These are phyloP conservation scores for Ophion costatus DNA, from an alignment of 2,888 invertebrate genomes.

Conservation along the genomic window DNA sequence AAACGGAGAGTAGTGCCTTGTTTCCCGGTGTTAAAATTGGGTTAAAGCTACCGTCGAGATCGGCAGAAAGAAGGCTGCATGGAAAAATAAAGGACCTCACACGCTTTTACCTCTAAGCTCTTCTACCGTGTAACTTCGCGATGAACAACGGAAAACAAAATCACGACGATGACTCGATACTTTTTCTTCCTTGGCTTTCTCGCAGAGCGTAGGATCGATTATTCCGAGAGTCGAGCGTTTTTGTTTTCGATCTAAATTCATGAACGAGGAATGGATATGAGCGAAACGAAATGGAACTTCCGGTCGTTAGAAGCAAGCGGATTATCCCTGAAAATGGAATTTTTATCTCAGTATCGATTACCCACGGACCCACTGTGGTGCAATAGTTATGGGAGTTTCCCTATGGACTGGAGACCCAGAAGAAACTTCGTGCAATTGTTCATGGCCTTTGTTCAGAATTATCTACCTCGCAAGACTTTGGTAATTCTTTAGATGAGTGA, in stretches of 20 bases:
- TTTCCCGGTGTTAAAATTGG: conserved; percentile 62
- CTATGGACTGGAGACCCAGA: not conserved
- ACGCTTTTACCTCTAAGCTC: conserved; percentile 17
- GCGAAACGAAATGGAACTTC: conserved; percentile 10
- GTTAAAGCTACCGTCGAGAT: conserved; percentile 48
- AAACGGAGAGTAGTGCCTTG: conserved; percentile 51
- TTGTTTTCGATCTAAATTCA: conserved; percentile 33
- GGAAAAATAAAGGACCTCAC: conserved; percentile 53
- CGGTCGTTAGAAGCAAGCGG: not conserved
- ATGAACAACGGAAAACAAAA: conserved; percentile 17
- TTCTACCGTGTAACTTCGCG: conserved; percentile 22
- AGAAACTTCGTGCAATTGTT: not conserved
- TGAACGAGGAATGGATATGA: conserved; percentile 8
- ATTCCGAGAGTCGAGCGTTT: not conserved
- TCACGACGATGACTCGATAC: conserved; percentile 18
- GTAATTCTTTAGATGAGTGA: no score
- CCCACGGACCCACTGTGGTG: not conserved
- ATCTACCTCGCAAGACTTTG: no score
- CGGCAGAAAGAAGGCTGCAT: not conserved
- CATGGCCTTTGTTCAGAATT: no score
- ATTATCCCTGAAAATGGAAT: not conserved
- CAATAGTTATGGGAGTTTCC: not conserved
- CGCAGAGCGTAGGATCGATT: not conserved
- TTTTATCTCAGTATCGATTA: not conserved
- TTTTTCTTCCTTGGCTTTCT: not conserved